Evolutionary conservation across 2,113 vertebrate genomes (phyloP).

Genomic region (Promerops cafer): DNA sequence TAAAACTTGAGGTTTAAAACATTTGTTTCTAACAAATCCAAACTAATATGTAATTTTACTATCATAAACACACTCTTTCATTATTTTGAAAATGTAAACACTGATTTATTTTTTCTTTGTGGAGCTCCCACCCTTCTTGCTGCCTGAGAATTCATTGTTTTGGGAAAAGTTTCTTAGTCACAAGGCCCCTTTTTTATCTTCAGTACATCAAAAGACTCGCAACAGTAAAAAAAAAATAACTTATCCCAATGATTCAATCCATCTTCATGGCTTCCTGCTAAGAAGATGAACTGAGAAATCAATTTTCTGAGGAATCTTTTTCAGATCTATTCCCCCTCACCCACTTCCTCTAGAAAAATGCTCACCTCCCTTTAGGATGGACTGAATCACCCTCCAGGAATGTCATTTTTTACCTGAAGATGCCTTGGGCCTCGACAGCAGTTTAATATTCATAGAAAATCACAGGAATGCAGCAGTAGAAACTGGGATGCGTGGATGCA

Average conservation of each 20-base stretch:
- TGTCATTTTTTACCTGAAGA: background rate
- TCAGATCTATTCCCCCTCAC: background rate
- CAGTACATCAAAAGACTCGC: background rate
- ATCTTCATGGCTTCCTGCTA: background rate
- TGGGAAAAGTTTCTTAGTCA: background rate
- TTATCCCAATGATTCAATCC: background rate
- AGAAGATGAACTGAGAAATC: constrained; percentile 12
- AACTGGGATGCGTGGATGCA: background rate
- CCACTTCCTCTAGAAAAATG: background rate
- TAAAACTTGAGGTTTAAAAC: fast-evolving
- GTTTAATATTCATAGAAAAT: constrained; percentile 50
- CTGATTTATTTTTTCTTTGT: background rate
- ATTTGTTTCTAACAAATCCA: background rate
- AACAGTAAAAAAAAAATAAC: background rate
- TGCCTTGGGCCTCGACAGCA: background rate
- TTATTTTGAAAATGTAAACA: background rate
- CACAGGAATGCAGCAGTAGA: background rate
- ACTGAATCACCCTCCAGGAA: background rate
- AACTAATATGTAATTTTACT: background rate
- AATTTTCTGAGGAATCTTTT: background rate
- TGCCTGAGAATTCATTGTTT: background rate
- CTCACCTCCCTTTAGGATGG: background rate
- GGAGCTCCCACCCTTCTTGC: background rate
- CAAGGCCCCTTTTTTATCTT: background rate
- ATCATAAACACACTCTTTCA: background rate